Evolutionary conservation across 2,113 vertebrate species (phyloP).

Genomic region (Chloroceryle aenea): DNA sequence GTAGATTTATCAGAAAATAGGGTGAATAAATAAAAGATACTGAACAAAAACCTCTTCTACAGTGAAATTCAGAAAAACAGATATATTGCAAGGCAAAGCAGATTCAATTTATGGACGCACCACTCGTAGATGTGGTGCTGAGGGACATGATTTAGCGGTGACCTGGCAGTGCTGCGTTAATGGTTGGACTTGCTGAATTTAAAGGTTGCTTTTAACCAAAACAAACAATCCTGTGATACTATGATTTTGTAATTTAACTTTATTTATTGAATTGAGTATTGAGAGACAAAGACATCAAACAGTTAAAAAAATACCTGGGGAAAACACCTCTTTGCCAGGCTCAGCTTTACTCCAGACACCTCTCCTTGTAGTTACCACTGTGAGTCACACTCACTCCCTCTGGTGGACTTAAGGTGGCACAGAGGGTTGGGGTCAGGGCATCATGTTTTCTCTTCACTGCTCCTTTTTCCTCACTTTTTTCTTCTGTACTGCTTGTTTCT

Average conservation of each 20-base stretch:
- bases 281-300: not conserved
- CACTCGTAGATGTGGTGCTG: not conserved
- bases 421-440: fast-evolving
- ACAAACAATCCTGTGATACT: not conserved
- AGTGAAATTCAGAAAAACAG: not conserved
- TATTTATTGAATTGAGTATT: not conserved
- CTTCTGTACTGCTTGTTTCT: not conserved
- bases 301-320: not conserved
- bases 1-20: not conserved
- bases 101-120: not conserved
- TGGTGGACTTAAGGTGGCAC: fast-evolving
- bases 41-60: not conserved
- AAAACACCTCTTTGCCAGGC: not conserved
- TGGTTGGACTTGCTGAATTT: not conserved
- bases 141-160: not conserved
- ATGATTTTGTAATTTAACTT: not conserved
- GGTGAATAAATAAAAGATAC: not conserved
- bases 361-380: not conserved
- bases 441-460: not conserved
- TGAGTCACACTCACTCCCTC: not conserved
- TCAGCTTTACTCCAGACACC: not conserved
- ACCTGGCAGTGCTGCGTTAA: not conserved
- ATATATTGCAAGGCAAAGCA: not conserved
- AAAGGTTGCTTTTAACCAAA: not conserved
- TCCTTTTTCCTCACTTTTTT: not conserved